Evolutionary conservation across 2,888 invertebrate genomes (phyloP), one percentile per base, ranked within the genome.

Genomic region (Cistogaster globosa): DNA sequence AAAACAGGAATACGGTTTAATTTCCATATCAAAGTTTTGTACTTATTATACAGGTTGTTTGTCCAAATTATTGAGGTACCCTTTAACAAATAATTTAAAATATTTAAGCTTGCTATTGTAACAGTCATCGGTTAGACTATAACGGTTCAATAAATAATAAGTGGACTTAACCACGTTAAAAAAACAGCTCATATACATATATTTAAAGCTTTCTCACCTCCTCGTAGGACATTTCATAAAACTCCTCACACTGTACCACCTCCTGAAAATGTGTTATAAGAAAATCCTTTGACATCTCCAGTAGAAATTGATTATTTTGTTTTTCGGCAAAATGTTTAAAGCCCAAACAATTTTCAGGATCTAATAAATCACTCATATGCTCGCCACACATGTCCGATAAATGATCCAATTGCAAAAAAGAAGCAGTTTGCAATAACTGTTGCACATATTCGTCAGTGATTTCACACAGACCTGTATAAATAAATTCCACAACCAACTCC

Each of bases 271-370:
- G 88, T 38, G 87, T 88, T n/a, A 89, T 86, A 12, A 89, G 82
- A 55, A 82, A 90, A 36, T 89, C 88, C 32, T 87, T 88, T 0
- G 90, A 88, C 71, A 88, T 87, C 9, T 88, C 87, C 16, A 88
- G 67, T 0, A 90, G 78, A n/a, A 87, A 82, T 11, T 83, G 78
- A 72, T 88, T 88, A 58, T 88, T 88, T 67, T 89, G 89, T 7
- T 88, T 88, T 55, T 89, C 90, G 84, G 86, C 89, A 72, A 89
- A 89, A 18, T 87, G 83, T 55, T 88, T 88, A 18, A 89, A 88
- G 11, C 88, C 87, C 76, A 89, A 86, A 81, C 89, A 89, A 84
- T 89, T 90, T 4, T 87, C 87, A 0, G 87, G 80, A 68, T 87
- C 87, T 51, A 89, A 62, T 20, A 87, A 83, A 14, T 88, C 84